Percentiles rank a stretch among this genome's conserved stretches.
phyloP scores from a whole-genome alignment of 2,113 vertebrate genomes.

The Marcusenius ussheri region DNA sequence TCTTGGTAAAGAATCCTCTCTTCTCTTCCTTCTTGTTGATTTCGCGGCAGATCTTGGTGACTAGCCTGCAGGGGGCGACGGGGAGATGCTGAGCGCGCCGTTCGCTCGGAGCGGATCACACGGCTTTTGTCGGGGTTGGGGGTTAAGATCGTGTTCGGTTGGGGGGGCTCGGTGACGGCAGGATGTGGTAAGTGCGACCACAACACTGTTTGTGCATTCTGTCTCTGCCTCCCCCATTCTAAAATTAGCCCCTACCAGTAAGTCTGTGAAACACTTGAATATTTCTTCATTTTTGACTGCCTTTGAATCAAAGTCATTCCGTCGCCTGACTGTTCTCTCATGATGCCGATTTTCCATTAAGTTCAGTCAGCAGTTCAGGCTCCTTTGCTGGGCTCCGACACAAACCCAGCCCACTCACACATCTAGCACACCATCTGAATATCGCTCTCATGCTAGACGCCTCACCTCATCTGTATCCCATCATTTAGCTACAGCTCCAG shows the following conservation, averaged over 20 bases:
- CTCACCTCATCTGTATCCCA: not conserved
- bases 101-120: not conserved
- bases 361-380: not conserved
- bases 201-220: not conserved
- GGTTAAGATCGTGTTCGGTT: not conserved
- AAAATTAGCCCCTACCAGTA: not conserved
- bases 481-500: not conserved
- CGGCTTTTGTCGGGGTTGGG: conserved; percentile 5
- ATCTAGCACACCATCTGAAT: not conserved
- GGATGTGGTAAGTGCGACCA: conserved; percentile 37
- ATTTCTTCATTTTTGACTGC: not conserved
- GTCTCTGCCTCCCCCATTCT: not conserved
- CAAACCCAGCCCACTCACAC: not conserved
- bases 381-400: not conserved
- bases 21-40: conserved; percentile 80
- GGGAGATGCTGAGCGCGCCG: not conserved
- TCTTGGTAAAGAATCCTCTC: conserved; percentile 64
- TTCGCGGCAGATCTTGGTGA: conserved; percentile 77
- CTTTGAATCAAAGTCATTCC: not conserved
- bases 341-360: conserved; percentile 3
- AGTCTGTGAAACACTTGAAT: not conserved
- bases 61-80: conserved; percentile 57
- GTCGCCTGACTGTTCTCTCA: not conserved
- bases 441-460: not conserved
- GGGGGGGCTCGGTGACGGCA: conserved; percentile 8